These are phyloP conservation scores for Myzus persicae DNA, from an alignment of 1,140 invertebrate genomes.

Conservation along the genomic window DNA sequence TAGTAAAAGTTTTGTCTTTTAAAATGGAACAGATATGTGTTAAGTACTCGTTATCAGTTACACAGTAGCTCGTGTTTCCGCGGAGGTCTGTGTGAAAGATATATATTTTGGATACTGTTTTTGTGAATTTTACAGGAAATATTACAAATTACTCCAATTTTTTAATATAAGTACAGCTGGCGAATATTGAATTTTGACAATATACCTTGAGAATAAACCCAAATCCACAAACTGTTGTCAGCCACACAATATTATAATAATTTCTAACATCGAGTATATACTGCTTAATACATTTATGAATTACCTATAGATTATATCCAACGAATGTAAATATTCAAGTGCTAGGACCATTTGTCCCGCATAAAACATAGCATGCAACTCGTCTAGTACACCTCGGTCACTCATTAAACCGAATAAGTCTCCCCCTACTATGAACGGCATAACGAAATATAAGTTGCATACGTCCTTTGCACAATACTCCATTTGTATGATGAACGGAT, in stretches of 20 bases:
- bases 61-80: too few species aligned
- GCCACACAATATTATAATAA: neutral
- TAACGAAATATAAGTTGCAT: constrained; percentile 80
- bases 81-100: too few species aligned
- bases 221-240: neutral
- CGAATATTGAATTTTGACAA: neutral
- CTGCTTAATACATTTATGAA: neutral
- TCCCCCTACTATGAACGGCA: constrained; percentile 83
- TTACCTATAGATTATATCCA: constrained; percentile 84
- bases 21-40: neutral
- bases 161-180: neutral
- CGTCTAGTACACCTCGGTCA: constrained; percentile 67
- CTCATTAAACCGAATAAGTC: constrained; percentile 82
- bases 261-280: neutral
- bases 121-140: neutral
- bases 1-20: neutral
- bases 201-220: neutral
- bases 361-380: constrained; percentile 67
- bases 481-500: constrained; percentile 84
- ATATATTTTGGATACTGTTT: too few species aligned
- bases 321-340: constrained; percentile 86
- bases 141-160: neutral
- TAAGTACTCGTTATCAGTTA: too few species aligned
- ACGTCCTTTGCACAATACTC: constrained; percentile 87
- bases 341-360: constrained; percentile 91